Evolutionary conservation across 2,113 vertebrate species (phyloP), one percentile per base, ranked within the genome.

Genomic region (Hippocampus guttulatus): DNA sequence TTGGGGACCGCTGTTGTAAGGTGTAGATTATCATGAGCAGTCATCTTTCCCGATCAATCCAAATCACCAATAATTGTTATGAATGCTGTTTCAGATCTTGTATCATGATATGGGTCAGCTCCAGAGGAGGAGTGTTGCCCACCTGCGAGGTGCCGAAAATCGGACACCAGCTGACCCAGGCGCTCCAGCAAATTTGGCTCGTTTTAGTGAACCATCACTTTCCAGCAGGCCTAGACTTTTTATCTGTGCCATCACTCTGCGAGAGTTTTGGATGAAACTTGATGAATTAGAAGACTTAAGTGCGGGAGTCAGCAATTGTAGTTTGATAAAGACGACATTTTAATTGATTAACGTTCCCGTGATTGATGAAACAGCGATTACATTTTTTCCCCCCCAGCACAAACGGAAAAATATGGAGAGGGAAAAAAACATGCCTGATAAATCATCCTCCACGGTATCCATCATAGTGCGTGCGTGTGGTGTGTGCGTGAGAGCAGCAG

Each of bases 401-500:
- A 65, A 65, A 65, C 40, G n/a, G 41, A 45, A 45, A 65, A 65
- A 64, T 47, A 47, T 27, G 23, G 15, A 65, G 41, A 27, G 6
- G 3, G 2, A 8, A 62, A 65, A 65, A 64, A 64, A 20, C n/a
- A 47, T 47, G 64, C 41, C 43, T 47, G 43, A 65, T 65, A 65
- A 65, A 65, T 65, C 64, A 65, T 65, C 40, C 43, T 25, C 27
- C 64, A 8, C 23, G 41, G 43, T 25, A 65, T 65, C 25, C 43
- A 47, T 47, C 38, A 67, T 9, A 30, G 71, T 0, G 68, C 40
- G 68, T 33, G 57, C 27, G 49, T 60, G 68, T 27, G 52, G 51
- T 49, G 57, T 45, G 75, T 60, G 14, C 47, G 66, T 52, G 14
- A 21, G 66, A 78, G 79, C 78, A 83, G 81, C 81, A 84, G 86